Percentiles rank a stretch among this genome's conserved stretches.
Evolutionary conservation across 2,888 invertebrate species (phyloP).

Genomic region (Enoplolaimus lenunculus): DNA sequence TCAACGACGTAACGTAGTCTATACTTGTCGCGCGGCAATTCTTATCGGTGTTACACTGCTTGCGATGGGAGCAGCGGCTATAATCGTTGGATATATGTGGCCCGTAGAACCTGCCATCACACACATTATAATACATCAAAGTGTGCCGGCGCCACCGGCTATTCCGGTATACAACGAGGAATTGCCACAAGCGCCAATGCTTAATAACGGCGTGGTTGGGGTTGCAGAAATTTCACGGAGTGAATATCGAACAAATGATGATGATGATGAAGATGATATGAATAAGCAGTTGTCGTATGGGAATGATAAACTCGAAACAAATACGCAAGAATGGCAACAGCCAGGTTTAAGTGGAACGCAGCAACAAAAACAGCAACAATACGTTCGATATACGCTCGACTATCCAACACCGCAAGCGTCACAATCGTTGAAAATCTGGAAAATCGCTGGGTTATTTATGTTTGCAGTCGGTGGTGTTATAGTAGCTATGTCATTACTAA

Average conservation of each 20-base stretch:
- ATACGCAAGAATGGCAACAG: no score
- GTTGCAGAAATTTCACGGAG: no score
- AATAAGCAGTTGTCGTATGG: no score
- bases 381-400: not conserved
- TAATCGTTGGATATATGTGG: constrained; percentile 12
- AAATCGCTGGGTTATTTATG: constrained; percentile 8
- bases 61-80: constrained; percentile 4
- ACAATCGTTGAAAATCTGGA: constrained; percentile 1
- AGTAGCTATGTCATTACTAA: not conserved
- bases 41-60: constrained; percentile 10
- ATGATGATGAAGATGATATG: no score
- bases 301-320: no score
- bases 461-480: constrained; percentile 13
- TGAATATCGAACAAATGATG: no score
- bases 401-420: not conserved
- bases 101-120: not conserved
- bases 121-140: not conserved
- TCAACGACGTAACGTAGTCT: not conserved
- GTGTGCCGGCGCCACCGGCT: not conserved
- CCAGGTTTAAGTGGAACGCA: not conserved
- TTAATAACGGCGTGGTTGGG: no score
- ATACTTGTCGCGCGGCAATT: constrained; percentile 6
- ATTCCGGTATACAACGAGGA: no score
- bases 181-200: no score
- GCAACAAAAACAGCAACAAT: not conserved